Evolutionary conservation across 2,113 vertebrate species (phyloP).

Genomic region (Acrocephalus kingi): DNA sequence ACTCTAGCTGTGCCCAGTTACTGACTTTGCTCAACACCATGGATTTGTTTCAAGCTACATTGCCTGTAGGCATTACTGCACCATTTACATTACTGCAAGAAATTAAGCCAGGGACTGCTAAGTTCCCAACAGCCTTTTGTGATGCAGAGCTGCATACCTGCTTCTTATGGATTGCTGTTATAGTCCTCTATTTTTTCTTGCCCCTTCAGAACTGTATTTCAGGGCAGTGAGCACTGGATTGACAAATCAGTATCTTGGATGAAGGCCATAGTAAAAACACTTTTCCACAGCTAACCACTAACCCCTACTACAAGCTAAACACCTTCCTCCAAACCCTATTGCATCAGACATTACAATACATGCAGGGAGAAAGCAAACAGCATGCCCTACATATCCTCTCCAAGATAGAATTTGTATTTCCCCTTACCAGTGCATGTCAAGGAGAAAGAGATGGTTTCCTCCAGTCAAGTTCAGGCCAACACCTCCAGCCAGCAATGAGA

Average conservation of each 20-base stretch:
- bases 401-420: background rate
- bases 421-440: conserved; percentile 97
- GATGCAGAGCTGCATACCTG: background rate
- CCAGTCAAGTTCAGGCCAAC: conserved; percentile 92
- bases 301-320: background rate
- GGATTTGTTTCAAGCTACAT: background rate
- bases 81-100: background rate
- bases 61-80: background rate
- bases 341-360: background rate
- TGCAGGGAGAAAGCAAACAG: background rate
- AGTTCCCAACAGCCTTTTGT: background rate
- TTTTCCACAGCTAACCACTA: background rate
- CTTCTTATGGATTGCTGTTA: background rate
- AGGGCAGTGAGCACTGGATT: background rate
- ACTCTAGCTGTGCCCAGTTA: background rate
- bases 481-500: conserved; percentile 93
- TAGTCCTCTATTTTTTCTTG: background rate
- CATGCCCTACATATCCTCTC: background rate
- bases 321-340: background rate
- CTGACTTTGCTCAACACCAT: background rate
- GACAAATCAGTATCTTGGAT: background rate
- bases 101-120: background rate
- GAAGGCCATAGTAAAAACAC: background rate
- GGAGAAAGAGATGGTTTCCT: conserved; percentile 95
- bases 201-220: background rate